These are phyloP conservation scores for Sebastes jordani DNA, from an alignment of 2,797 vertebrate species.

Conservation along the genomic window DNA sequence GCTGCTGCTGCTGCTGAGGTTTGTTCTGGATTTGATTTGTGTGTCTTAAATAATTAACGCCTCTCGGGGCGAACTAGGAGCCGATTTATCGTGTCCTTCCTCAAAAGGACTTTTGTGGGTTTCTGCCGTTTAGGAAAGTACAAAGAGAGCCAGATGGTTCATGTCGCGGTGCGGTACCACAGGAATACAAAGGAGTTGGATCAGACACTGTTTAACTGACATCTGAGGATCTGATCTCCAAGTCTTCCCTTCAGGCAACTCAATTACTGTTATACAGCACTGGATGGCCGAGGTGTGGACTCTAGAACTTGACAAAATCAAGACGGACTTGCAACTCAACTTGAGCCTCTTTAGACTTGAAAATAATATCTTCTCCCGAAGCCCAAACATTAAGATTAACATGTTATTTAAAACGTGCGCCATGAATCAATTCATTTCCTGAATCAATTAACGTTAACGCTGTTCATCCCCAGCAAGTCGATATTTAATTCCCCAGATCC, in stretches of 20 bases:
- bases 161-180: neutral
- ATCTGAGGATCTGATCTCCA: neutral
- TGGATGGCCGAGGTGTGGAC: neutral
- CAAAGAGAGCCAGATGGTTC: constrained; percentile 37
- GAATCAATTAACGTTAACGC: neutral
- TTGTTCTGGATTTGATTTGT: constrained; percentile 50
- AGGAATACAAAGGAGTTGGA: neutral
- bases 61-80: constrained; percentile 26
- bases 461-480: neutral
- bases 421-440: neutral
- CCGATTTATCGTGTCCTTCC: constrained; percentile 47
- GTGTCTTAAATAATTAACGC: constrained; percentile 58
- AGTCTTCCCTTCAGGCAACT: neutral
- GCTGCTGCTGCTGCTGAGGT: constrained; percentile 8
- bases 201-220: neutral
- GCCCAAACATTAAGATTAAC: too few species aligned
- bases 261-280: neutral
- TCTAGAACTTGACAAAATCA: neutral
- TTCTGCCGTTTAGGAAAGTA: constrained; percentile 33
- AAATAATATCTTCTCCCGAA: too few species aligned
- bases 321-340: neutral
- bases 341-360: too few species aligned
- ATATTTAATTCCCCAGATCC: neutral
- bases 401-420: too few species aligned
- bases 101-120: constrained; percentile 30